Conservation (phyloP, 2,888 invertebrate genomes). For the Chloromyia formosa region DNA sequence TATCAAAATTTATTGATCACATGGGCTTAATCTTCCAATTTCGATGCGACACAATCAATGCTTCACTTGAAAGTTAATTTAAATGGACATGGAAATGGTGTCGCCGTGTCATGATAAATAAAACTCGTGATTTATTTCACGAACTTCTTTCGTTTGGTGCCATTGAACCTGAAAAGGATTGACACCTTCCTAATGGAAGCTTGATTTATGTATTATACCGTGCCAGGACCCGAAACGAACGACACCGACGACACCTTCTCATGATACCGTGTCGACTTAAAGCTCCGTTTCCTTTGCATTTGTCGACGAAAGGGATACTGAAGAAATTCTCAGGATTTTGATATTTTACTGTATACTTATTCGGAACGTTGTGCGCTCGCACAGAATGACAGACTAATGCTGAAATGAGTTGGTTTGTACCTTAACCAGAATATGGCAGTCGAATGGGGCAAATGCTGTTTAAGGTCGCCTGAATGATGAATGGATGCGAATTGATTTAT, state of each 20-base stretch:
- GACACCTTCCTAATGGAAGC: constrained; percentile 48
- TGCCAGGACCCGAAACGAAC: background rate
- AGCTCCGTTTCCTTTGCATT: background rate
- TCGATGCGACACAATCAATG: no score
- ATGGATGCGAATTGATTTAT: constrained; percentile 47
- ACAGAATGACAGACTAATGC: background rate
- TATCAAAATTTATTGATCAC: no score
- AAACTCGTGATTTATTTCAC: constrained; percentile 30
- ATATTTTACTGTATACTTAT: background rate
- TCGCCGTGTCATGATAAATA: constrained; percentile 1
- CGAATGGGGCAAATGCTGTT: background rate
- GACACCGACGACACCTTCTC: constrained; percentile 10
- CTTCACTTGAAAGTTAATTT: background rate
- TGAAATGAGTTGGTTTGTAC: constrained; percentile 3
- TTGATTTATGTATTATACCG: constrained; percentile 47
- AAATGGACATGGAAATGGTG: constrained; percentile 25
- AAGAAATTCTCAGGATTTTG: background rate
- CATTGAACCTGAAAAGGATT: constrained; percentile 37
- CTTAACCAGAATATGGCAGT: background rate
- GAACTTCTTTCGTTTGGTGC: constrained; percentile 2
- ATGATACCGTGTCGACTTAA: background rate
- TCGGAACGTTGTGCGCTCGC: background rate
- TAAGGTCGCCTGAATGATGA: constrained; percentile 37
- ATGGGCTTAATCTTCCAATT: no score
- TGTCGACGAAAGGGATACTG: background rate